Evolutionary conservation across 2,888 invertebrate species (phyloP).

Genomic region (Lepidonotus clava): DNA sequence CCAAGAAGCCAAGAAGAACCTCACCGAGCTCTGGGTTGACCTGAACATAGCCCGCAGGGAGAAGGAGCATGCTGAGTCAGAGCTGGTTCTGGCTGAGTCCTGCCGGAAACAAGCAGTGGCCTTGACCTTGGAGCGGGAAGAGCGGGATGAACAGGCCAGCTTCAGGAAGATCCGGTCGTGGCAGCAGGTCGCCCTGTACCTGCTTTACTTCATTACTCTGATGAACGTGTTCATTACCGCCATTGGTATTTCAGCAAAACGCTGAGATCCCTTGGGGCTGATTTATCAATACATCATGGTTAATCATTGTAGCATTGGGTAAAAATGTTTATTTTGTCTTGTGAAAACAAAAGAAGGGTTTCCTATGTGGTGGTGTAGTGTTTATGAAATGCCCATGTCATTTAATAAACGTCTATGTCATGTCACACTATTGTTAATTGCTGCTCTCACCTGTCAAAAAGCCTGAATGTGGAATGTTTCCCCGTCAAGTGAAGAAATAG

Average conservation of each 20-base stretch:
- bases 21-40: neutral
- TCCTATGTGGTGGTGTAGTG: no score
- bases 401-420: no score
- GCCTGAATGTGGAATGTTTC: no score
- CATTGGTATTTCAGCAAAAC: conserved; percentile 56
- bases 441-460: no score
- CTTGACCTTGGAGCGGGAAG: conserved; percentile 46
- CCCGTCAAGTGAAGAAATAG: no score
- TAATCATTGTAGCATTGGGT: no score
- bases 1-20: neutral
- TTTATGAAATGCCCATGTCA: no score
- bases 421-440: no score
- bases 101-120: conserved; percentile 52
- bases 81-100: conserved; percentile 52
- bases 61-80: conserved; percentile 57
- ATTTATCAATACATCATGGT: no score
- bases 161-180: conserved; percentile 49
- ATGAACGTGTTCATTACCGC: conserved; percentile 58
- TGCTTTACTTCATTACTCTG: conserved; percentile 54
- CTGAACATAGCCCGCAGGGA: conserved; percentile 52
- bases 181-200: conserved; percentile 57
- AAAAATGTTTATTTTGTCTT: no score
- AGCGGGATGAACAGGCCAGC: conserved; percentile 46
- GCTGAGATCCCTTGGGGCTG: no score
- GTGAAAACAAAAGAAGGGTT: no score